A percentile compares a stretch with the other conserved stretches of the same genome.
These are phyloP conservation scores for Aphodius granarius DNA, from an alignment of 2,888 invertebrate species.

Conservation along the genomic window DNA sequence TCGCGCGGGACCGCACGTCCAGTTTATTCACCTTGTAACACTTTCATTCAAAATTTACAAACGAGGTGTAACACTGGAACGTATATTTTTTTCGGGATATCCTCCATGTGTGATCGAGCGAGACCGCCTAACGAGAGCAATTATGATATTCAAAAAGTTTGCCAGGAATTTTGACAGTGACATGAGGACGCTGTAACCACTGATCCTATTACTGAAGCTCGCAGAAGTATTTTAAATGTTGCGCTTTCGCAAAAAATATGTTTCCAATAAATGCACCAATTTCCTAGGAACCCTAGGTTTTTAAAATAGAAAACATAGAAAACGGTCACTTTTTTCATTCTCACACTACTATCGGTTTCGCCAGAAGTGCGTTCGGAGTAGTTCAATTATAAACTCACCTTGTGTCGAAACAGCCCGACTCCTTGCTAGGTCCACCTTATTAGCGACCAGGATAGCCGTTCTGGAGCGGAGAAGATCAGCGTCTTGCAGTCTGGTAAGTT, in stretches of 20 bases:
- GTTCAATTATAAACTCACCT: conserved; percentile 62
- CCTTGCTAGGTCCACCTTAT: conserved; percentile 92
- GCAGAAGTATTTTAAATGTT: background rate
- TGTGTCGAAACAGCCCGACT: conserved; percentile 87
- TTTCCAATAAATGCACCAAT: too few species aligned
- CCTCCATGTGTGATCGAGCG: background rate
- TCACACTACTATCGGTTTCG: too few species aligned
- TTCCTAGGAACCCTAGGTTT: too few species aligned
- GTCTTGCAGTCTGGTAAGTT: conserved; percentile 76
- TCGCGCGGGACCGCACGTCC: background rate
- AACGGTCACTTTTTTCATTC: too few species aligned
- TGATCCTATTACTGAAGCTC: background rate
- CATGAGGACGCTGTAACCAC: background rate
- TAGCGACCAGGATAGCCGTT: conserved; percentile 86
- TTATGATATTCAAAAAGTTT: background rate
- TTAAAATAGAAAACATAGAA: too few species aligned
- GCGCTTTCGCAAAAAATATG: background rate
- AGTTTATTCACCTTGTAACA: background rate
- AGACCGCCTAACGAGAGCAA: background rate
- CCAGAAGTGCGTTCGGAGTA: too few species aligned
- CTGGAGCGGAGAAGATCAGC: conserved; percentile 74
- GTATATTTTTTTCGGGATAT: background rate
- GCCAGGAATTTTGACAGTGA: background rate
- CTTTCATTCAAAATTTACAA: background rate
- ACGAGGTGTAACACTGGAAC: background rate